Conservation (phyloP, 2,113 vertebrate genomes). For the Nothocercus nigrocapillus region DNA sequence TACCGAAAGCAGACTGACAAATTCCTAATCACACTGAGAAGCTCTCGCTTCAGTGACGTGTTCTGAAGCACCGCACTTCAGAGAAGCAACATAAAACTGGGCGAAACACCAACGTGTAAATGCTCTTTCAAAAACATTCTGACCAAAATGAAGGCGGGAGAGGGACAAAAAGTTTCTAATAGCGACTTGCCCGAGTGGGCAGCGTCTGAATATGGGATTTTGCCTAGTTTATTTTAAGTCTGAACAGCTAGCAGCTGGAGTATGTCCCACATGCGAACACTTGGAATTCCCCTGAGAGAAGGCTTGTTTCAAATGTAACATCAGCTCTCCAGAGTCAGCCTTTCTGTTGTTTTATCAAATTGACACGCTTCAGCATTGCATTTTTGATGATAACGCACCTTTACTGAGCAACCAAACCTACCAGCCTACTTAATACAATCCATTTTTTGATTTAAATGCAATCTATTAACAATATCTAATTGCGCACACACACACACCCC, state of each 20-base stretch:
- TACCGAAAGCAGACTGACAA: slow-evolving; percentile 1
- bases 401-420: background rate
- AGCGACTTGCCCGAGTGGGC: background rate
- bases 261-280: slow-evolving; percentile 55
- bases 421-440: background rate
- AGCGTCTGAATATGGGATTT: slow-evolving; percentile 5
- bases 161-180: background rate
- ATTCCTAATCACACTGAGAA: background rate
- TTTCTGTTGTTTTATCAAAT: background rate
- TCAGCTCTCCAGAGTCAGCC: background rate
- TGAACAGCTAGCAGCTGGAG: slow-evolving; percentile 59
- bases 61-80: background rate
- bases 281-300: slow-evolving; percentile 52
- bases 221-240: slow-evolving; percentile 67
- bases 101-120: background rate
- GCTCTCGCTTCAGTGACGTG: too few relatives aligned
- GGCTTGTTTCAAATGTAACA: slow-evolving; percentile 27
- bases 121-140: slow-evolving; percentile 18
- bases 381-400: background rate
- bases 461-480: slow-evolving; percentile 26
- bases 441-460: slow-evolving; percentile 36
- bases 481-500: background rate
- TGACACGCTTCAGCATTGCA: background rate
- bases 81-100: background rate
- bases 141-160: background rate